Percentiles rank a stretch among this genome's conserved stretches.
Conservation (phyloP, 2,797 vertebrate genomes). For the Rhinogobio ventralis region DNA sequence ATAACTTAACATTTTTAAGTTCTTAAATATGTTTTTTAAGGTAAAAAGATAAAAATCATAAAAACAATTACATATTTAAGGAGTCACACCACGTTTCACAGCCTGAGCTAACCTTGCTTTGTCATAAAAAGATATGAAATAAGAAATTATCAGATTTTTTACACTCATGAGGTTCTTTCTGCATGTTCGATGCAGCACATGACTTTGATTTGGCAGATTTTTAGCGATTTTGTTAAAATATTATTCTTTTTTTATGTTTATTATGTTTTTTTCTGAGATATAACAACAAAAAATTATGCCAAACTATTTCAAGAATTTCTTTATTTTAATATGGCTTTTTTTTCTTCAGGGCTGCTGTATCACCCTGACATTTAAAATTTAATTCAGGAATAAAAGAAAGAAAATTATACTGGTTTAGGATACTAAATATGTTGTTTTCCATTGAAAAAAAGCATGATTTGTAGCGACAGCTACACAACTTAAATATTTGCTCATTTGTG, state of each 20-base stretch:
- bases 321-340: neutral
- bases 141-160: neutral
- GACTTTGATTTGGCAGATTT: neutral
- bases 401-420: neutral
- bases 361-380: neutral
- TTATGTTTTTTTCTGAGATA: too few relatives aligned
- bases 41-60: neutral
- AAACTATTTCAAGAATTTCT: neutral
- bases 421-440: neutral
- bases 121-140: neutral
- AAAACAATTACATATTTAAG: neutral
- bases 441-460: neutral
- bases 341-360: neutral
- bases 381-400: neutral
- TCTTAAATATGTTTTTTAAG: neutral
- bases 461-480: neutral
- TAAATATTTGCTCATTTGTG: conserved; percentile 20
- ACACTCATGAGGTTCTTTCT: neutral
- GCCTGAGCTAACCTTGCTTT: neutral
- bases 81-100: neutral
- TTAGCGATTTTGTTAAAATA: neutral
- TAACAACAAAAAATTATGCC: neutral
- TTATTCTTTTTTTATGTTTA: too few relatives aligned
- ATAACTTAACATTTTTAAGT: neutral
- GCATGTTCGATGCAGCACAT: neutral